Percentiles rank a stretch among this genome's conserved stretches.
phyloP scores from a whole-genome alignment of 1,140 invertebrate species.

The Pygmarrhopalites habei region DNA sequence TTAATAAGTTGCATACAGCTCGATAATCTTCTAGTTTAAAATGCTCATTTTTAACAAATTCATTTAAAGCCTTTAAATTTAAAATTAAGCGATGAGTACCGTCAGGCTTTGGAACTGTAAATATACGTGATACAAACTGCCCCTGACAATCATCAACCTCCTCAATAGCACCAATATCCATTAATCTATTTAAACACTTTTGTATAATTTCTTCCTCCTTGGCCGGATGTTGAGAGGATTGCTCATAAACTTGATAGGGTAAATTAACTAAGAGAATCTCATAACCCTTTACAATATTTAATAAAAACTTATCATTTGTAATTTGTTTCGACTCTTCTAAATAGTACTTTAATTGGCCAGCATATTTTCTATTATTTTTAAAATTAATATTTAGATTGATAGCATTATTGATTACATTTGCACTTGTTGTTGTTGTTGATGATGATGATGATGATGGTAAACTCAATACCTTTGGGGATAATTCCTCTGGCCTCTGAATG shows the following conservation, averaged over 20 bases:
- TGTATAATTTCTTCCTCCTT: neutral
- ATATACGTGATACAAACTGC: slow-evolving; percentile 7
- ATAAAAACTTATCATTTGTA: neutral
- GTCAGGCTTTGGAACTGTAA: slow-evolving; percentile 11
- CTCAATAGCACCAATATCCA: neutral
- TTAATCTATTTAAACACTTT: neutral
- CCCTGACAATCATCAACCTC: neutral
- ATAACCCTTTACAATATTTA: neutral
- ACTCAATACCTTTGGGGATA: no score
- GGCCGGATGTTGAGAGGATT: neutral
- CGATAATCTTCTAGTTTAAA: neutral
- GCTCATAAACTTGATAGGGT: neutral
- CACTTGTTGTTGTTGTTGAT: no score
- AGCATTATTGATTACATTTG: no score
- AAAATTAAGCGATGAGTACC: neutral
- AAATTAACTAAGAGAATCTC: neutral
- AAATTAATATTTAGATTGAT: no score
- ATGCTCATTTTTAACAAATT: neutral
- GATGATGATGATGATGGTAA: no score
- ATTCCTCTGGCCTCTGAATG: no score
- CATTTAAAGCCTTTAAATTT: neutral
- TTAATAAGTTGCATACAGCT: neutral
- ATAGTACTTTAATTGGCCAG: neutral
- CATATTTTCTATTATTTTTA: no score
- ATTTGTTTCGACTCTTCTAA: neutral